A percentile compares a stretch with the other conserved stretches of the same genome.
These are phyloP conservation scores for Bradypodion ventrale DNA, from an alignment of 2,797 vertebrate genomes.

Conservation along the genomic window DNA sequence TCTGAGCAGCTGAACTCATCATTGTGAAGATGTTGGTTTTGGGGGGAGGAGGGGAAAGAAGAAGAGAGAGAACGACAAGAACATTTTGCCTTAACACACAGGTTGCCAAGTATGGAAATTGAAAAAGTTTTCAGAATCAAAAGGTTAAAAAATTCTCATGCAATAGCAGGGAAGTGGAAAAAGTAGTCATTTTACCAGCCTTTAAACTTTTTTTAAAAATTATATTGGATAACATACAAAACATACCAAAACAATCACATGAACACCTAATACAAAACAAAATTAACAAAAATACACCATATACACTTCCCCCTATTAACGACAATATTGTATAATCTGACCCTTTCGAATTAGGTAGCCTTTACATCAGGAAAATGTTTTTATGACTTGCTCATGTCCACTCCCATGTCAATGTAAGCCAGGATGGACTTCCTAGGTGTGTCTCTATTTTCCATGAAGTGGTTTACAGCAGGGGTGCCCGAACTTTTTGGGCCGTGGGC, in stretches of 20 bases:
- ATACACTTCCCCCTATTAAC: no score
- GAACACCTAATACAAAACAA: no score
- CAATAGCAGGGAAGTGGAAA: background rate
- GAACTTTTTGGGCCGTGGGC: no score
- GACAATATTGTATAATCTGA: no score
- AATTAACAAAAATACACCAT: no score
- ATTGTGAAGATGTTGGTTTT: background rate
- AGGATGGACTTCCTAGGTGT: background rate
- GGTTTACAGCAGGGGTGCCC: no score
- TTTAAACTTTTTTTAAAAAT: no score
- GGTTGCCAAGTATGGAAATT: background rate
- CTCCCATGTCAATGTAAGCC: background rate
- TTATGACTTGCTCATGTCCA: background rate
- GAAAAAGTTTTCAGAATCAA: conserved; percentile 3
- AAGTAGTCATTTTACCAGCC: background rate
- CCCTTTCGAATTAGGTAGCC: background rate
- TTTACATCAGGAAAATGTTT: background rate
- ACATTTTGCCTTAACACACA: background rate
- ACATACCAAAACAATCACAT: no score
- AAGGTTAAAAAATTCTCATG: background rate
- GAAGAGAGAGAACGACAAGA: background rate
- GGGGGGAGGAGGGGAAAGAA: background rate
- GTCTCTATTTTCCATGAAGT: background rate
- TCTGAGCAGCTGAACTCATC: conserved; percentile 7
- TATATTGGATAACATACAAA: no score